Percentiles rank a stretch among this genome's conserved stretches.
These are phyloP conservation scores for Anarhynchus alexandrinus DNA, from an alignment of 2,113 vertebrate genomes.

Conservation along the genomic window DNA sequence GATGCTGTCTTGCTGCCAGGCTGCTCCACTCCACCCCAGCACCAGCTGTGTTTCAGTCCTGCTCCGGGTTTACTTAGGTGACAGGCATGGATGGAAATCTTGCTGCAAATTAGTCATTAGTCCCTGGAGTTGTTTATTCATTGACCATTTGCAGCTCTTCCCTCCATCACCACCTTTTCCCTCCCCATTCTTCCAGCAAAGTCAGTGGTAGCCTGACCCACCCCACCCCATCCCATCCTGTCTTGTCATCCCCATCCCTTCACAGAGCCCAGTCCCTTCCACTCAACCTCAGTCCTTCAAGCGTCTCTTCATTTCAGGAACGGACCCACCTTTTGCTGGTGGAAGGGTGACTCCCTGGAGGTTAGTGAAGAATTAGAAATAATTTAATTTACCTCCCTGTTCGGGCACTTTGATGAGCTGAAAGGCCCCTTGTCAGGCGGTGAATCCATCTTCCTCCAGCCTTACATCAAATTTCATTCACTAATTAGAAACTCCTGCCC, in stretches of 20 bases:
- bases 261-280: accelerated
- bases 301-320: constrained; percentile 11
- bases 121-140: background rate
- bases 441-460: constrained; percentile 66
- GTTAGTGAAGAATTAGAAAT: constrained; percentile 67
- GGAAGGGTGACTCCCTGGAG: constrained; percentile 61
- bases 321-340: constrained; percentile 4
- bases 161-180: background rate
- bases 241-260: background rate
- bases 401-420: constrained; percentile 54
- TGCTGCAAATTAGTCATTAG: background rate
- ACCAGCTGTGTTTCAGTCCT: background rate
- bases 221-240: background rate
- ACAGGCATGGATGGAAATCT: background rate
- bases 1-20: background rate
- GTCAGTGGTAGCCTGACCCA: background rate
- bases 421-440: constrained; percentile 67
- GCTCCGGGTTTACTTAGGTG: background rate
- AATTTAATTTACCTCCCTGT: constrained; percentile 69
- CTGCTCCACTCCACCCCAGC: background rate
- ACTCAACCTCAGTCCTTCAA: constrained; percentile 14
- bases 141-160: background rate
- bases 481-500: constrained; percentile 73
- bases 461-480: constrained; percentile 72
- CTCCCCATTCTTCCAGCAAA: background rate